Evolutionary conservation across 2,113 vertebrate species (phyloP), one percentile per base, ranked within the genome.

Genomic region (Campylorhamphus procurvoides): DNA sequence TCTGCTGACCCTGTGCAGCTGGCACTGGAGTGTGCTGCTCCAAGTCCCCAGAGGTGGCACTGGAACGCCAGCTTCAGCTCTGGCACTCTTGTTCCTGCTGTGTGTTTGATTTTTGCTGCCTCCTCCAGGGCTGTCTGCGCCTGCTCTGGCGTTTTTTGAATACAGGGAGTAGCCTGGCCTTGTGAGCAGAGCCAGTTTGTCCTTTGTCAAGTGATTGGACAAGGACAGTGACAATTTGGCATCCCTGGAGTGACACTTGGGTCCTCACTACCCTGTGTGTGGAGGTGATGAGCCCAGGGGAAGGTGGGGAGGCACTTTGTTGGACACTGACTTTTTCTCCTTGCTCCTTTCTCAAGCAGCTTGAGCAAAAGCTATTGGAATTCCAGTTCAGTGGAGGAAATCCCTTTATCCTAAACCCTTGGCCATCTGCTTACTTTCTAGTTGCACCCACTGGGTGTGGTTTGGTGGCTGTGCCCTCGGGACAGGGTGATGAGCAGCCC

Each of bases 251-350:
- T 8, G 68, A 13, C 52, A 5, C 7, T 42, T 0, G 1, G 33
- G 9, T 50, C 33, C 29, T 59, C 20, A 2, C 17, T 3, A 5
- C 46, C 15, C 52, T 72, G 33, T 10, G 31, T 24, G 23, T 23
- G 42, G n/a, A 42, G 23, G 18, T 53, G 66, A 10, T 25, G 76
- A 50, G 23, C 33, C 29, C 23, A 4, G 33, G 6, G 20, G 40
- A n/a, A 15, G 46, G 19, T 64, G 37, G 55, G 28, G 46, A n/a
- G 11, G 9, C 2, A 14, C 17, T 44, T 35, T 24, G n/a, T 40
- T 72, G 71, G 33, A 11, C 0, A 0, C 40, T 29, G 64, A 7
- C 4, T 63, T 46, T 46, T 37, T 0, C 19, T 19, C 20, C 39
- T 1, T 9, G 39, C 60, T 60, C 15, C 31, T 42, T 84, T 37